Evolutionary conservation across 2,888 invertebrate genomes (phyloP).

Genomic region (Incurvaria masculella): DNA sequence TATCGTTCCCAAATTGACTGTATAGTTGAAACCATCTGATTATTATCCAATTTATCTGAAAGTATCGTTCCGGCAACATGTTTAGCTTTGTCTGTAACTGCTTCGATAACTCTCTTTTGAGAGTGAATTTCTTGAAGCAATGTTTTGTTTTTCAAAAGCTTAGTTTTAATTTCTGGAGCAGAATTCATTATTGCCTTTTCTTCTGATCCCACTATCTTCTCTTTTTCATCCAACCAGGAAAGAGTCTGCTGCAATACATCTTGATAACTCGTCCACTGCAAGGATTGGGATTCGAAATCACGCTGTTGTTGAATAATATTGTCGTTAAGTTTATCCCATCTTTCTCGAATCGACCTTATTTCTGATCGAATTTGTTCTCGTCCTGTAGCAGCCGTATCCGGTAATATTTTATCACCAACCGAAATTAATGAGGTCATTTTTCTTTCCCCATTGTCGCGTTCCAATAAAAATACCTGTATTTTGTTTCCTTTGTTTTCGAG

Average conservation of each 20-base stretch:
- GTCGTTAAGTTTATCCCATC: constrained; percentile 86
- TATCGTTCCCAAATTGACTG: constrained; percentile 74
- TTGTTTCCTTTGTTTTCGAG: constrained; percentile 65
- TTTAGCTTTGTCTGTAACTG: constrained; percentile 84
- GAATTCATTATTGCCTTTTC: constrained; percentile 71
- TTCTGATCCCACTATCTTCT: constrained; percentile 70
- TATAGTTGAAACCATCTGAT: constrained; percentile 66
- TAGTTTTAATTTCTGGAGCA: constrained; percentile 80
- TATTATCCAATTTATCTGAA: constrained; percentile 51
- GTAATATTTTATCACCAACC: constrained; percentile 85
- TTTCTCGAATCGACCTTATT: constrained; percentile 72
- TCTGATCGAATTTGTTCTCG: constrained; percentile 87
- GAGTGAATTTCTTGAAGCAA: constrained; percentile 85
- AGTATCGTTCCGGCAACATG: constrained; percentile 59
- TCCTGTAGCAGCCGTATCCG: constrained; percentile 89
- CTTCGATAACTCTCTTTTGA: constrained; percentile 88
- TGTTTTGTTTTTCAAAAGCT: constrained; percentile 81
- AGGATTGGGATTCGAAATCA: constrained; percentile 75
- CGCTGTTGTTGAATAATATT: constrained; percentile 82
- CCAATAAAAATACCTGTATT: constrained; percentile 69
- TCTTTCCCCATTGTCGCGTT: constrained; percentile 81
- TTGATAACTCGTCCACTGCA: constrained; percentile 82
- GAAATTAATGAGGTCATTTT: constrained; percentile 71
- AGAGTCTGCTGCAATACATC: constrained; percentile 80
- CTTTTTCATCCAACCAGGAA: constrained; percentile 84